phyloP scores from a whole-genome alignment of 2,797 vertebrate species.

The Phaenicophaeus curvirostris region DNA sequence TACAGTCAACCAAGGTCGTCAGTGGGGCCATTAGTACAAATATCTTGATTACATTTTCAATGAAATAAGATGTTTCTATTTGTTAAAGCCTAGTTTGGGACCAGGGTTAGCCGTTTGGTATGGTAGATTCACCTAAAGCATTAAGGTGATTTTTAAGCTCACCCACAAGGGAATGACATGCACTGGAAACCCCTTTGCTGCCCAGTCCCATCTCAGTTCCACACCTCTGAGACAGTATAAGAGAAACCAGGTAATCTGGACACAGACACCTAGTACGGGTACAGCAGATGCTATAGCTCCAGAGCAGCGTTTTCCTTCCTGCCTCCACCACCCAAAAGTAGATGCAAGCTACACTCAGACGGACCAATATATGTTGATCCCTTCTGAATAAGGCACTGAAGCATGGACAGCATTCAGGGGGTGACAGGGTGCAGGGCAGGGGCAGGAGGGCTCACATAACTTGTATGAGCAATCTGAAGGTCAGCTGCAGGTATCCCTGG shows the following conservation, averaged over 20 bases:
- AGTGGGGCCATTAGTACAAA: not conserved
- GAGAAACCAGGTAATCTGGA: not conserved
- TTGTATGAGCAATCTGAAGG: not conserved
- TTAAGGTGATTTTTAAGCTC: not conserved
- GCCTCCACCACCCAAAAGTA: not conserved
- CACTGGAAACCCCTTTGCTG: not conserved
- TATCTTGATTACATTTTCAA: not conserved
- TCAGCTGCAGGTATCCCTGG: not conserved
- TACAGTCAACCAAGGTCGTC: not conserved
- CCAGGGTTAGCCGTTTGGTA: not conserved
- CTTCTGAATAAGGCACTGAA: not conserved
- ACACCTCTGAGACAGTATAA: not conserved
- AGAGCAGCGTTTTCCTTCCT: not conserved
- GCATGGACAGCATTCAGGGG: too few species aligned
- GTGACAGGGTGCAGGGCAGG: not conserved
- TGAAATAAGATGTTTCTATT: not conserved
- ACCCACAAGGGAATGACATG: not conserved
- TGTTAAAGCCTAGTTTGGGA: not conserved
- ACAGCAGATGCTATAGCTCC: not conserved
- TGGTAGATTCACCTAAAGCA: not conserved
- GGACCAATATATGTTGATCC: accelerated
- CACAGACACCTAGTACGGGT: not conserved
- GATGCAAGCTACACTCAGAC: not conserved
- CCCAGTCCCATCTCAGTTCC: not conserved
- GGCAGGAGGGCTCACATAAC: not conserved